Evolutionary conservation across 2,797 vertebrate species (phyloP), one percentile per base, ranked within the genome.

Genomic region (Channallabes apus): DNA sequence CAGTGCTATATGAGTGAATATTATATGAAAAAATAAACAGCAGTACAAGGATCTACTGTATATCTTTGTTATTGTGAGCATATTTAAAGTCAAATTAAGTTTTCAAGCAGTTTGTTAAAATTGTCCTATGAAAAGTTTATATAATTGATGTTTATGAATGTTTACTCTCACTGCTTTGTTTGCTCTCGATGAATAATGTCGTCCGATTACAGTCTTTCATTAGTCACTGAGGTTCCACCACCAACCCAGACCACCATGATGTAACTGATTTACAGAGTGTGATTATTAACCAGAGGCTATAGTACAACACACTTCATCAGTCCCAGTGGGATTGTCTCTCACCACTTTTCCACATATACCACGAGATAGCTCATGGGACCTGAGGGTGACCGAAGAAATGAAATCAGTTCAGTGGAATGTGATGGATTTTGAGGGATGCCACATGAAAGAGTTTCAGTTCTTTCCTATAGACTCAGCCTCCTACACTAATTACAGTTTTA

Each of bases 391-490:
- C 85, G 75, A 91, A 91, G 92, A 92, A 92, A 90, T 94, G 91
- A 94, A 91, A 89, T 94, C 90, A 94, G 87, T 35, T 84, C 62
- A 68, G 27, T 88, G 91, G 90, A 94, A 95, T 93, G 92, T 87
- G 83, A 75, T 46, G 87, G 89, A 89, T 85, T 82, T 90, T 76
- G 87, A 92, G 90, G 90, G 90, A 81, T 77, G 86, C 93, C 93
- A 93, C 93, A 94, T 94, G 84, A 94, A 94, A 94, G 86, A 71
- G 62, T n/a, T 87, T 89, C 84, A 85, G 75, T 88, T 88, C 87
- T 86, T 88, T 92, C 77, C 82, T 86, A 89, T 85, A 38, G 82
- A 84, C 75, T 75, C 82, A 76, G 79, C 87, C 87, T 88, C 29
- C 81, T 75, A 54, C 84, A 87, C 82, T 91, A 87, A 91, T 90